A percentile compares a stretch with the other conserved stretches of the same genome.
phyloP scores from a whole-genome alignment of 2,888 invertebrate species.

The Cephalotes varians region DNA sequence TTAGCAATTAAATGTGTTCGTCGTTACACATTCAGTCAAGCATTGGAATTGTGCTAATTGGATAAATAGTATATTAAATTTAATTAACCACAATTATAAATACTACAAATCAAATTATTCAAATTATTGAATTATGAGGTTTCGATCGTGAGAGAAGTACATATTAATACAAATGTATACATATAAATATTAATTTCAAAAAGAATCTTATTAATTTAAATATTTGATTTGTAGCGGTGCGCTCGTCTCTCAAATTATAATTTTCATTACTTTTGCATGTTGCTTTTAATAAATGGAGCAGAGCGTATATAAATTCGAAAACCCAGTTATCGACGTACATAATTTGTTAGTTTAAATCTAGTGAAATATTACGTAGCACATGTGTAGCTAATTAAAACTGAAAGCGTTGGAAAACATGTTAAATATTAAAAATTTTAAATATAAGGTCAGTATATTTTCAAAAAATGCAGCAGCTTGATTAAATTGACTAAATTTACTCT shows the following conservation, averaged over 20 bases:
- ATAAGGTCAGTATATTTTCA: neutral
- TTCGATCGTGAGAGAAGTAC: slow-evolving; percentile 24
- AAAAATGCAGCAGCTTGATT: neutral
- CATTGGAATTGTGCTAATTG: slow-evolving; percentile 42
- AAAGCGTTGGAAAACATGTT: neutral
- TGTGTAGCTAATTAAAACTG: neutral
- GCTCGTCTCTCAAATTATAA: slow-evolving; percentile 2
- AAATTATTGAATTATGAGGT: slow-evolving; percentile 38
- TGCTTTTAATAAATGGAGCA: slow-evolving; percentile 32
- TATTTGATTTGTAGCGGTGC: slow-evolving; percentile 17
- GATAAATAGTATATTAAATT: slow-evolving; percentile 45
- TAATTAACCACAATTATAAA: slow-evolving; percentile 54
- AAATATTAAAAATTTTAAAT: slow-evolving; percentile 17
- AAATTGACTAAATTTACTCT: neutral
- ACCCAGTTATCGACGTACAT: slow-evolving; percentile 7
- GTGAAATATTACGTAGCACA: slow-evolving; percentile 10
- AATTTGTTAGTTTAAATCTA: slow-evolving; percentile 24
- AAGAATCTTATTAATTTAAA: slow-evolving; percentile 44
- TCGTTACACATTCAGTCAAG: slow-evolving; percentile 1
- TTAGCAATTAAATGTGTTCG: slow-evolving; percentile 18
- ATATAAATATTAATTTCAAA: slow-evolving; percentile 28
- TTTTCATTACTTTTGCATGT: slow-evolving; percentile 24
- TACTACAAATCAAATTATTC: slow-evolving; percentile 44
- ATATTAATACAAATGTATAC: slow-evolving; percentile 8
- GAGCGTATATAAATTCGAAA: slow-evolving; percentile 14